phyloP scores from a whole-genome alignment of 2,797 vertebrate species.

The Numenius phaeopus region DNA sequence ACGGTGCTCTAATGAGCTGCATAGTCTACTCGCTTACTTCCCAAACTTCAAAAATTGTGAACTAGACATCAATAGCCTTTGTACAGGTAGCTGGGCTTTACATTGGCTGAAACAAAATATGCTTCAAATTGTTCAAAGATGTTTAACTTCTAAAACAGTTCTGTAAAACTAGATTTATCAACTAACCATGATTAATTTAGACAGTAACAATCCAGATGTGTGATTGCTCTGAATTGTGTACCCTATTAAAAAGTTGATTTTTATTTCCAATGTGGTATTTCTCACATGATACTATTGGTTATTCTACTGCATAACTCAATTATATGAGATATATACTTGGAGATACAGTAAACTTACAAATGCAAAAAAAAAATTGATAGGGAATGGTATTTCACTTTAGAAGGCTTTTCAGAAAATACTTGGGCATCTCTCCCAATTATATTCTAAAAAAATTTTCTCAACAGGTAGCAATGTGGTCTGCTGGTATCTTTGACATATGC shows the following conservation, averaged over 20 bases:
- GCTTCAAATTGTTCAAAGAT: not conserved
- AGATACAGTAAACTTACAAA: not conserved
- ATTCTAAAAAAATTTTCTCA: not conserved
- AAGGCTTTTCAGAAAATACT: not conserved
- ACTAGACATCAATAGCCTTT: not conserved
- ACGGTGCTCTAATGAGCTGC: conserved; percentile 33
- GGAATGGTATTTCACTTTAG: not conserved
- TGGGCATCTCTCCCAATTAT: not conserved
- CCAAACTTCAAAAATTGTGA: conserved; percentile 1
- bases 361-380: not conserved
- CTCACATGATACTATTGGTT: not conserved
- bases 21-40: not conserved
- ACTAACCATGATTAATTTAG: not conserved
- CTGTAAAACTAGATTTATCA: not conserved
- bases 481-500: not conserved
- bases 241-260: not conserved
- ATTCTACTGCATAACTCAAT: not conserved
- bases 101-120: not conserved
- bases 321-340: not conserved
- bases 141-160: not conserved
- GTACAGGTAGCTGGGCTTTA: not conserved
- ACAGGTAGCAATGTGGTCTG: not conserved
- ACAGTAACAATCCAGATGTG: not conserved
- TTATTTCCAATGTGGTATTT: not conserved
- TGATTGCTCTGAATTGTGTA: not conserved